These are phyloP conservation scores for Standfussiana lucernea DNA, from an alignment of 2,888 invertebrate species.

Conservation along the genomic window DNA sequence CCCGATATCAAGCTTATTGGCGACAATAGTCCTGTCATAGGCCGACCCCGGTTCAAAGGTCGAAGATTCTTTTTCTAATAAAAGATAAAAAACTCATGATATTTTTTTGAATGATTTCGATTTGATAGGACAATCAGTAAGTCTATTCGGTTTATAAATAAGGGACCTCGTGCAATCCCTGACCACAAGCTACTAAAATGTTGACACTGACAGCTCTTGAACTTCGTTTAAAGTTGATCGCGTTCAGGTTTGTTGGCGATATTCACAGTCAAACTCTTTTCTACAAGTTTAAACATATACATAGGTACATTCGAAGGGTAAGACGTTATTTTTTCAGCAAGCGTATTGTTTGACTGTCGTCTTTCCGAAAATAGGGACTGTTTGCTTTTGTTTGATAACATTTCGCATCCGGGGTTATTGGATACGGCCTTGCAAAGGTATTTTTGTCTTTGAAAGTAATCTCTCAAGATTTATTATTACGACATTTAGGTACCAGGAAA, in stretches of 20 bases:
- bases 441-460: constrained; percentile 1
- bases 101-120: no score
- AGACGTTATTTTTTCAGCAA: neutral
- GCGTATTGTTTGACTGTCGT: neutral
- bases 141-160: no score
- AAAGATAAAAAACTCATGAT: no score
- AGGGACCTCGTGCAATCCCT: neutral
- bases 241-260: neutral
- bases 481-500: no score
- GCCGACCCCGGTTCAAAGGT: no score
- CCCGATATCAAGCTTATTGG: no score
- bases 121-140: no score
- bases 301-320: neutral
- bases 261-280: neutral
- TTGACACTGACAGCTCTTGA: neutral
- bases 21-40: no score
- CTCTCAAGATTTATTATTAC: neutral
- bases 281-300: neutral
- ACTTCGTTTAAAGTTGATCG: neutral
- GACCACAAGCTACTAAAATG: neutral
- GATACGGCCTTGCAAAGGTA: neutral
- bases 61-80: no score
- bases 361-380: constrained; percentile 23
- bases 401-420: neutral
- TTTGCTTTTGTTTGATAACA: constrained; percentile 23